Percentiles rank a stretch among this genome's conserved stretches.
Conservation (phyloP, 2,113 vertebrate genomes). For the Austrofundulus limnaeus region DNA sequence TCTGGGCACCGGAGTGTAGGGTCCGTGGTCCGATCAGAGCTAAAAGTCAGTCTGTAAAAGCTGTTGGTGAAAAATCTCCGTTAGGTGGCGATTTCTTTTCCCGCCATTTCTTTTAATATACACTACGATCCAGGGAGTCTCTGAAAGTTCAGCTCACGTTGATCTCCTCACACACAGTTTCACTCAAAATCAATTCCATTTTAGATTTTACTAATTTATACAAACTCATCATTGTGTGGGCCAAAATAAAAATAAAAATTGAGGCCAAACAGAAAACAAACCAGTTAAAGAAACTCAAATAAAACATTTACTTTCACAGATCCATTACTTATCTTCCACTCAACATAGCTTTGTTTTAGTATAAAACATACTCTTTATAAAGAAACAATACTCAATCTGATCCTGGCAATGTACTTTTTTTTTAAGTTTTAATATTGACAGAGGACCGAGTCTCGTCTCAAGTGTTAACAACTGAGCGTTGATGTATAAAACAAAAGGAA, state of each 20-base stretch:
- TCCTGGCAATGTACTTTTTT: slow-evolving; percentile 84
- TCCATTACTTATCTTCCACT: slow-evolving; percentile 78
- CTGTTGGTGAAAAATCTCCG: slow-evolving; percentile 27
- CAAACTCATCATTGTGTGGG: slow-evolving; percentile 58
- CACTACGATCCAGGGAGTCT: slow-evolving; percentile 46
- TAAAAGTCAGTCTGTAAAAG: slow-evolving; percentile 43
- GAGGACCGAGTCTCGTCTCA: slow-evolving; percentile 39
- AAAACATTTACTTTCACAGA: slow-evolving; percentile 79
- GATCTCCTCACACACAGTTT: slow-evolving; percentile 53
- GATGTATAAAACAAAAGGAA: slow-evolving; percentile 17
- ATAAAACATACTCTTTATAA: slow-evolving; percentile 89
- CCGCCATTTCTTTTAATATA: slow-evolving; percentile 48
- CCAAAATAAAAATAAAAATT: slow-evolving; percentile 56
- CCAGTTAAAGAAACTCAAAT: slow-evolving; percentile 65
- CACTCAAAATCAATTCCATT: slow-evolving; percentile 44
- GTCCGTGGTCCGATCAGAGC: slow-evolving; percentile 44
- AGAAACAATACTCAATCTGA: slow-evolving; percentile 85
- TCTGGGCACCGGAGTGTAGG: slow-evolving; percentile 30
- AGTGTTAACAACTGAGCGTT: slow-evolving; percentile 29
- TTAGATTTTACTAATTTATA: slow-evolving; percentile 67
- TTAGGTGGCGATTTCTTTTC: slow-evolving; percentile 26
- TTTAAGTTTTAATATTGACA: slow-evolving; percentile 72
- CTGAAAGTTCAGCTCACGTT: slow-evolving; percentile 45
- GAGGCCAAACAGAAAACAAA: slow-evolving; percentile 59
- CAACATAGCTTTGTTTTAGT: slow-evolving; percentile 81